A percentile compares a stretch with the other conserved stretches of the same genome.
phyloP scores from a whole-genome alignment of 2,888 invertebrate species.

The Rotaria macrura region DNA sequence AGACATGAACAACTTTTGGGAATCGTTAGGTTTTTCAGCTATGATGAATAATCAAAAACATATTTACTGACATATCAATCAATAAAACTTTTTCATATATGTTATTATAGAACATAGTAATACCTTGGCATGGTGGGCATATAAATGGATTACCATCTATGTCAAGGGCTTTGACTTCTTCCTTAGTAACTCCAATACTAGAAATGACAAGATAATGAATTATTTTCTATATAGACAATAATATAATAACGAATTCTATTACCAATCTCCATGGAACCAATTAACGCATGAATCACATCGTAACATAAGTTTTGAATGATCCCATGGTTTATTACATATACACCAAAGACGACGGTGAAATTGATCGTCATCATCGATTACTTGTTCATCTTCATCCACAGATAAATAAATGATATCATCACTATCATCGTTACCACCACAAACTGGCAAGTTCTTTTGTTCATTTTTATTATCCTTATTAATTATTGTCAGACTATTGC shows the following conservation, averaged over 20 bases:
- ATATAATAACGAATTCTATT: background rate
- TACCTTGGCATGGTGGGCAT: background rate
- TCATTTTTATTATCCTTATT: background rate
- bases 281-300: background rate
- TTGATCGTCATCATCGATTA: background rate
- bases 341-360: background rate
- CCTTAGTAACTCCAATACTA: background rate
- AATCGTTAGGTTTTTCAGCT: too few species aligned
- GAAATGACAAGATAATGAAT: background rate
- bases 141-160: background rate
- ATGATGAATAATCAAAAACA: too few species aligned
- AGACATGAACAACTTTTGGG: too few species aligned
- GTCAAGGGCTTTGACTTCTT: background rate
- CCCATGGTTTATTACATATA: background rate
- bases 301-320: background rate
- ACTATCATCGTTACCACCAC: too few species aligned
- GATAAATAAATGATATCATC: background rate
- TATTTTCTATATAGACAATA: background rate
- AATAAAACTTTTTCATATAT: too few species aligned
- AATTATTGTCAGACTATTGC: background rate
- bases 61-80: too few species aligned
- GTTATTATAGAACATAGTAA: background rate
- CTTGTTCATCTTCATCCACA: background rate
- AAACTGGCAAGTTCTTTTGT: too few species aligned
- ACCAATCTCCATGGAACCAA: conserved; percentile 4